A percentile compares a stretch with the other conserved stretches of the same genome.
phyloP scores from a whole-genome alignment of 2,797 vertebrate genomes.

The Sarcophilus harrisii region DNA sequence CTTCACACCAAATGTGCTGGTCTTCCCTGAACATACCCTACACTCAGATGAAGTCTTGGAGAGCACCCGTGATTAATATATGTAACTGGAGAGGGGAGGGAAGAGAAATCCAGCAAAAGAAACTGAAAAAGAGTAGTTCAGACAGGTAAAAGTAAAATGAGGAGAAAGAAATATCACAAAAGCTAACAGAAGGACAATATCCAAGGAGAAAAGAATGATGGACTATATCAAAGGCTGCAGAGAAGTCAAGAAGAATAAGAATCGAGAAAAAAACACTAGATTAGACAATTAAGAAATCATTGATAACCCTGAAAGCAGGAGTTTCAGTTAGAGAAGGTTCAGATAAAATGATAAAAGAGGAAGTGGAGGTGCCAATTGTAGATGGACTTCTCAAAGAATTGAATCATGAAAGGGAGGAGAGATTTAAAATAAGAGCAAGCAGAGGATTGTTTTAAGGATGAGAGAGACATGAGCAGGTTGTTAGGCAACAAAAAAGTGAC shows the following conservation, averaged over 20 bases:
- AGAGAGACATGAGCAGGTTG: background rate
- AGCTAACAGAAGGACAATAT: background rate
- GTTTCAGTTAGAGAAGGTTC: background rate
- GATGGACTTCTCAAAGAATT: background rate
- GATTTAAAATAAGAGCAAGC: background rate
- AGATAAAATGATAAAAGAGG: background rate
- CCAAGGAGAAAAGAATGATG: accelerated
- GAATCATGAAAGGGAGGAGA: background rate
- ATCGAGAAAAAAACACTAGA: background rate
- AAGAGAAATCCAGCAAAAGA: background rate
- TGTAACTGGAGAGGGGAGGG: background rate
- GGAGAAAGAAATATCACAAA: background rate
- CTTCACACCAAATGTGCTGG: no score
- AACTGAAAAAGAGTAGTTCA: background rate
- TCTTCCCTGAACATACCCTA: no score
- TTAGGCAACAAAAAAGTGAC: background rate
- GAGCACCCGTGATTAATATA: background rate
- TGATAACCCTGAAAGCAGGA: background rate
- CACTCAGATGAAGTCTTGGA: no score
- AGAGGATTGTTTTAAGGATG: background rate
- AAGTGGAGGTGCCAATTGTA: background rate
- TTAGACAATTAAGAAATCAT: background rate
- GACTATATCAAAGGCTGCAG: background rate
- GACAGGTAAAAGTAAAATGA: background rate
- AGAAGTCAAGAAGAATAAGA: background rate